Evolutionary conservation across 2,888 invertebrate genomes (phyloP).

Genomic region (Tuta absoluta): DNA sequence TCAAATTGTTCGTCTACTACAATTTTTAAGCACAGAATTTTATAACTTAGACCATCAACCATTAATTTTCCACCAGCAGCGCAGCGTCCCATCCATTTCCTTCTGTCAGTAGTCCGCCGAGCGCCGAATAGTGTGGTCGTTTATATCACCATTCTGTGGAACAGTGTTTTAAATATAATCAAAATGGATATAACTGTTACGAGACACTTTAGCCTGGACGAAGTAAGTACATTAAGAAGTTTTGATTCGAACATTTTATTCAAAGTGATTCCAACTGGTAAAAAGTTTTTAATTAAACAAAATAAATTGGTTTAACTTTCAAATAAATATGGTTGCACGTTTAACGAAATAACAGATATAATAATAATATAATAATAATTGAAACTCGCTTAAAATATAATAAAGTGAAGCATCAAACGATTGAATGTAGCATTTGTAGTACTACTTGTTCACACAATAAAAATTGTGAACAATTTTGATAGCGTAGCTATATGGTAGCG

Average conservation of each 20-base stretch:
- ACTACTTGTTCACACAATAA: too few species aligned
- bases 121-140: conserved; percentile 44
- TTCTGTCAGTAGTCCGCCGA: conserved; percentile 54
- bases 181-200: conserved; percentile 75
- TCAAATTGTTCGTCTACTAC: too few species aligned
- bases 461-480: too few species aligned
- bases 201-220: conserved; percentile 77
- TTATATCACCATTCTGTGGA: background rate
- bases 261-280: background rate
- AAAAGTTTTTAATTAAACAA: background rate
- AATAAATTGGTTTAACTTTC: too few species aligned
- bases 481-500: too few species aligned
- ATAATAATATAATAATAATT: too few species aligned
- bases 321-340: too few species aligned
- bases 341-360: too few species aligned
- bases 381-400: too few species aligned
- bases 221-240: conserved; percentile 56
- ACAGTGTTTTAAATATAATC: conserved; percentile 1
- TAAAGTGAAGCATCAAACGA: too few species aligned
- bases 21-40: background rate
- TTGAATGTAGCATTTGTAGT: too few species aligned
- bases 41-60: conserved; percentile 46
- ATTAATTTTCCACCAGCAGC: conserved; percentile 39
- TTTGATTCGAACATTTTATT: background rate
- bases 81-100: conserved; percentile 48